Evolutionary conservation across 1,140 invertebrate genomes (phyloP), one percentile per base, ranked within the genome.

Genomic region (Eriosoma lanigerum): DNA sequence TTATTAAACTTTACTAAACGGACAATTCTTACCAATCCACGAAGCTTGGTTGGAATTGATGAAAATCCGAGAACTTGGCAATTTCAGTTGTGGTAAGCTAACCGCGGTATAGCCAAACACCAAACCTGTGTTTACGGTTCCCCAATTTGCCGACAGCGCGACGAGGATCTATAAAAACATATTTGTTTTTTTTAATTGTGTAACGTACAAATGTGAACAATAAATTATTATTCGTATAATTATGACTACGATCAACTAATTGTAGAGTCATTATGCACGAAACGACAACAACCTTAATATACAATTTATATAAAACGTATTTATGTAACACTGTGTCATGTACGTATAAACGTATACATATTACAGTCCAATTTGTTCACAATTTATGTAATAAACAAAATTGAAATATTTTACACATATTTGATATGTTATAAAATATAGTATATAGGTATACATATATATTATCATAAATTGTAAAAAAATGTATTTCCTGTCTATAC

Each of bases 41-140:
- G 91, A 92, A 73, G 89, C 90, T 85, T 92, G 87, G 48, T 86
- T 85, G 21, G 89, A 85, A 29, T 88, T 88, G 15, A 92, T 89
- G 26, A 84, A 86, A 83, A 92, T 88, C 29, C 84, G 85, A 44
- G 88, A 90, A 78, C 89, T 86, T 9, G 84, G 75, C 54, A 85
- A 85, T 84, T 89, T 85, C 3, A 93, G 83, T 83, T 92, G 91
- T 32, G 92, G 91, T 29, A 92, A 85, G 3, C 90, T 89, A 21
- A 92, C 90, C 3, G 92, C 92, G 0, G 91, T 91, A 83, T 92
- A 93, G 0, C 92, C 92, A 84, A 93, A 92, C 0, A 88, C 88
- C 88, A 92, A 89, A 29, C 91, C 91, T 2, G 91, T 92, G 83
- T 91, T 92, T 58, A 92, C 88, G n/a, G 90, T 91, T 0, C 90